phyloP scores from a whole-genome alignment of 2,113 vertebrate genomes.

The Oreochromis tanganicae region DNA sequence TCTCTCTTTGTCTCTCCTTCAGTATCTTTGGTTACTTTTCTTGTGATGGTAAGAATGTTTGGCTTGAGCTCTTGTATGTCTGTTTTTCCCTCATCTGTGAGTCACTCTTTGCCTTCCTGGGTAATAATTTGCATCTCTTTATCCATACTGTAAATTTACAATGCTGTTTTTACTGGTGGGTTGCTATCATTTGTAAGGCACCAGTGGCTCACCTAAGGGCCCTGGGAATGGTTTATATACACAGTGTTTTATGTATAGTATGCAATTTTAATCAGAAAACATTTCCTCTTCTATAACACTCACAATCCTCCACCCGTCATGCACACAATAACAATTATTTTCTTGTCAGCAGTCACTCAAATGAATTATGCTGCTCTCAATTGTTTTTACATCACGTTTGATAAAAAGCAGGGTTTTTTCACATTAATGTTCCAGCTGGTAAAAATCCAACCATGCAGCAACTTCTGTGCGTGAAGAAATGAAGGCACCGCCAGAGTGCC shows the following conservation, averaged over 20 bases:
- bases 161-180: background rate
- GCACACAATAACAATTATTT: background rate
- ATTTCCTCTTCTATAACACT: background rate
- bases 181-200: background rate
- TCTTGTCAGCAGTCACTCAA: background rate
- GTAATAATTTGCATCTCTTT: background rate
- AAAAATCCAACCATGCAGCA: background rate
- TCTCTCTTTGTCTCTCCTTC: background rate
- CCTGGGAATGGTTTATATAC: background rate
- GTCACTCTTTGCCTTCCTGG: background rate
- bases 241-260: background rate
- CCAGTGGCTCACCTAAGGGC: background rate
- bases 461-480: background rate
- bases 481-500: accelerated
- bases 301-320: accelerated
- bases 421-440: background rate
- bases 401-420: accelerated
- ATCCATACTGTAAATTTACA: background rate
- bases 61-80: background rate
- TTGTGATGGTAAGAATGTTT: background rate
- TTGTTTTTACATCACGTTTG: background rate
- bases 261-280: background rate
- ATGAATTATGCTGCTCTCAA: accelerated
- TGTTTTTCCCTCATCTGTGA: background rate
- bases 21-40: background rate